These are phyloP conservation scores for Mus caroli DNA, from an alignment of 2,797 vertebrate genomes.

Conservation along the genomic window DNA sequence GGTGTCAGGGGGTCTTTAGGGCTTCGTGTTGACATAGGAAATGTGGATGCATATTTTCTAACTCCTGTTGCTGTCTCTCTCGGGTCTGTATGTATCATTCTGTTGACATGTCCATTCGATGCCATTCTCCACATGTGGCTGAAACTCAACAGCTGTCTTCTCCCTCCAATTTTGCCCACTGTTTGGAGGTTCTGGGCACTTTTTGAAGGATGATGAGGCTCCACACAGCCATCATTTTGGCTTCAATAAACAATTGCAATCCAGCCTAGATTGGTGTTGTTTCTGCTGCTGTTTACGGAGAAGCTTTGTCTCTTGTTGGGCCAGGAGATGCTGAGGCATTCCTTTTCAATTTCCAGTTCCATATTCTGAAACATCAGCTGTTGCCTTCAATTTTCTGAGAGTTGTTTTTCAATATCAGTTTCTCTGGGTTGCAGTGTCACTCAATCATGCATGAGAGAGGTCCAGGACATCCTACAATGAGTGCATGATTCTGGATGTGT, in stretches of 20 bases:
- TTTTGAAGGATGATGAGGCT: constrained; percentile 75
- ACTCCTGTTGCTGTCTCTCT: constrained; percentile 84
- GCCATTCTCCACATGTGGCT: background rate
- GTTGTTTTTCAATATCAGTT: constrained; percentile 81
- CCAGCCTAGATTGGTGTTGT: constrained; percentile 90
- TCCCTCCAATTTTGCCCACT: constrained; percentile 63
- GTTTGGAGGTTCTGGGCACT: constrained; percentile 63
- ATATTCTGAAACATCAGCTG: constrained; percentile 95
- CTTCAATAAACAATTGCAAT: constrained; percentile 88
- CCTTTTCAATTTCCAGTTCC: constrained; percentile 96
- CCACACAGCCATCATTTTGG: constrained; percentile 72
- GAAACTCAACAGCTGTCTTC: constrained; percentile 84
- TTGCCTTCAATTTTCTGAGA: constrained; percentile 93
- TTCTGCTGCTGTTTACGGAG: constrained; percentile 93
- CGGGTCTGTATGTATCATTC: constrained; percentile 66
- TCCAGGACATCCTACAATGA: constrained; percentile 61
- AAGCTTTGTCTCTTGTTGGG: constrained; percentile 94
- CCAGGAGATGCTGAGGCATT: constrained; percentile 92
- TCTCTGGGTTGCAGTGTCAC: constrained; percentile 45
- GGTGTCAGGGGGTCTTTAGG: constrained; percentile 77
- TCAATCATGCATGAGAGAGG: constrained; percentile 55
- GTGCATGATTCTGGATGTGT: constrained; percentile 68
- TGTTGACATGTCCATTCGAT: constrained; percentile 60
- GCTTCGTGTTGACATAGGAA: constrained; percentile 86
- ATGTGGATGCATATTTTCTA: constrained; percentile 90